Evolutionary conservation across 2,113 vertebrate genomes (phyloP).

Genomic region (Probosciger aterrimus): DNA sequence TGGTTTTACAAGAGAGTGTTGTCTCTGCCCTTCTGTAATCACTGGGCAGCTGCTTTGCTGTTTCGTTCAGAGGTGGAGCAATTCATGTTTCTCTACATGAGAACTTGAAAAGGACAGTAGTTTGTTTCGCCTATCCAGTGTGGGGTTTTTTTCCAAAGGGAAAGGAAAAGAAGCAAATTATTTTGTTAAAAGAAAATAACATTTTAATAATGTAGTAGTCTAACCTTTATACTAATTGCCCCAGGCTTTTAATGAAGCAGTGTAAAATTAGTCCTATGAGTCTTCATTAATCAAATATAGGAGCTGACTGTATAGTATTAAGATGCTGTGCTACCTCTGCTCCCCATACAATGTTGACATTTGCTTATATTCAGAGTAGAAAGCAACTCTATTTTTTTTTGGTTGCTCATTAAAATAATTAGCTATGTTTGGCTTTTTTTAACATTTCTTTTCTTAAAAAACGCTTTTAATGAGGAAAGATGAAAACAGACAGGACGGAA

Average conservation of each 20-base stretch:
- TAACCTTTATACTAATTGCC: slow-evolving; percentile 65
- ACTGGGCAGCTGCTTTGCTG: not conserved
- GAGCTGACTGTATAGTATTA: slow-evolving; percentile 19
- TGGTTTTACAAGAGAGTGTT: not conserved
- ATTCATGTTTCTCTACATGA: not conserved
- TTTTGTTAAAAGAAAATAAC: not conserved
- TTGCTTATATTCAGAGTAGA: slow-evolving; percentile 54
- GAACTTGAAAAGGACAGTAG: not conserved
- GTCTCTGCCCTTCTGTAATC: not conserved
- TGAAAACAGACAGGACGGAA: slow-evolving; percentile 45
- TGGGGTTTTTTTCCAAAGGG: not conserved
- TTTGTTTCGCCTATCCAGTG: not conserved
- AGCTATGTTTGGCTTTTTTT: slow-evolving; percentile 23
- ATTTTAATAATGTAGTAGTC: slow-evolving; percentile 44
- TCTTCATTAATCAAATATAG: slow-evolving; percentile 67
- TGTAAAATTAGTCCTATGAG: slow-evolving; percentile 62
- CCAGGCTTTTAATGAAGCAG: slow-evolving; percentile 55
- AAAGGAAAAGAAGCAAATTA: not conserved
- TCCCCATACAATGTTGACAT: slow-evolving; percentile 38
- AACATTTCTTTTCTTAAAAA: slow-evolving; percentile 8
- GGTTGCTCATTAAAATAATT: slow-evolving; percentile 65
- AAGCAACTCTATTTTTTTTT: not conserved
- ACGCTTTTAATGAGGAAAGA: slow-evolving; percentile 53
- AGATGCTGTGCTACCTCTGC: slow-evolving; percentile 11
- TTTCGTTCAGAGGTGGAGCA: not conserved